Percentiles rank a stretch among this genome's conserved stretches.
Evolutionary conservation across 2,888 invertebrate genomes (phyloP).

Genomic region (Drosophila anomalata): DNA sequence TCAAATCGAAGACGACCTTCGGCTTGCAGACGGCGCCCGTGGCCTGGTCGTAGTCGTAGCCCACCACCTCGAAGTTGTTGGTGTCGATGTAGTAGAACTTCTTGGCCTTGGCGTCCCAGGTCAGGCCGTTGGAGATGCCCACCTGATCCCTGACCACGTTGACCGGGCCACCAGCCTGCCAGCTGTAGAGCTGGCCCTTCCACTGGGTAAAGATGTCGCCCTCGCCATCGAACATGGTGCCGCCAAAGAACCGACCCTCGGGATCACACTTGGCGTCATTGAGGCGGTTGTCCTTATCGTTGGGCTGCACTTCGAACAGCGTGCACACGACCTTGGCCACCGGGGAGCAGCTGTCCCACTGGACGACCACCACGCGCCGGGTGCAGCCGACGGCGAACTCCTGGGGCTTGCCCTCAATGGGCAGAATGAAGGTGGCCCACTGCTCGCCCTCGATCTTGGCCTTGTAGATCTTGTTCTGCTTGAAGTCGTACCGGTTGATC

Average conservation of each 20-base stretch:
- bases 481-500: constrained; percentile 81
- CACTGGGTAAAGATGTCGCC: constrained; percentile 79
- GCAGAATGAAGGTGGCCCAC: constrained; percentile 86
- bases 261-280: constrained; percentile 93
- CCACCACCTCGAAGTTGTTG: constrained; percentile 87
- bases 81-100: constrained; percentile 92
- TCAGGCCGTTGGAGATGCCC: constrained; percentile 91
- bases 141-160: constrained; percentile 80
- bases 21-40: constrained; percentile 87
- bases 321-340: constrained; percentile 84
- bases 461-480: constrained; percentile 85
- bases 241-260: constrained; percentile 90
- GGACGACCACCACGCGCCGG: constrained; percentile 86
- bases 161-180: constrained; percentile 66
- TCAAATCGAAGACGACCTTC: constrained; percentile 86
- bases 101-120: constrained; percentile 88
- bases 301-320: constrained; percentile 85
- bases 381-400: constrained; percentile 88
- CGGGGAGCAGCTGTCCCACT: constrained; percentile 87
- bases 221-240: constrained; percentile 83
- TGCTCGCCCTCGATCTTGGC: constrained; percentile 85
- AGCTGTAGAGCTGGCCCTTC: constrained; percentile 81
- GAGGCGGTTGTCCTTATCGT: constrained; percentile 86
- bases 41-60: constrained; percentile 89
- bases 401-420: constrained; percentile 86